Evolutionary conservation across 1,140 invertebrate species (phyloP).

Genomic region (Drosophila nebulosa): DNA sequence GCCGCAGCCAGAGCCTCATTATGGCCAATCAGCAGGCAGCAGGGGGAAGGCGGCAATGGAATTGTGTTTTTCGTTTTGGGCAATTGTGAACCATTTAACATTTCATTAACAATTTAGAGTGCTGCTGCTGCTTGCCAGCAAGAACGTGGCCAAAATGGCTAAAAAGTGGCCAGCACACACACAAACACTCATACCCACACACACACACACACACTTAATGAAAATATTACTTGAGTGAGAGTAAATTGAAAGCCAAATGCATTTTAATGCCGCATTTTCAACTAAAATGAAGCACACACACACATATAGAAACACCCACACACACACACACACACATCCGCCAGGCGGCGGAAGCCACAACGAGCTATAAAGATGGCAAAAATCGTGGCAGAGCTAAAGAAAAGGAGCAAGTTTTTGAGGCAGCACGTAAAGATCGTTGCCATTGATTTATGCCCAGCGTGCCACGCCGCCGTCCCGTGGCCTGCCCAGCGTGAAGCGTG

Average conservation of each 20-base stretch:
- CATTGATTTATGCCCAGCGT: slow-evolving; percentile 76
- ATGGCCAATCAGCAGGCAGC: slow-evolving; percentile 41
- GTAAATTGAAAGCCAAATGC: slow-evolving; percentile 77
- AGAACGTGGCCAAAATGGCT: slow-evolving; percentile 57
- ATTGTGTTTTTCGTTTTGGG: slow-evolving; percentile 35
- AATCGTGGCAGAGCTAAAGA: slow-evolving; percentile 39
- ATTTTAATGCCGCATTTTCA: slow-evolving; percentile 74
- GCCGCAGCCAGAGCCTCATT: slow-evolving; percentile 35
- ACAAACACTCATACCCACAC: slow-evolving; percentile 49
- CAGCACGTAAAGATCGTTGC: slow-evolving; percentile 75
- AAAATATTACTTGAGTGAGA: slow-evolving; percentile 62
- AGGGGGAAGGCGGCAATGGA: no score
- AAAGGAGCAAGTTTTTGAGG: slow-evolving; percentile 25
- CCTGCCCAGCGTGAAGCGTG: slow-evolving; percentile 61
- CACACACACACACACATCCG: slow-evolving; percentile 28
- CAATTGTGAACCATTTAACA: slow-evolving; percentile 51
- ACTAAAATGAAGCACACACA: slow-evolving; percentile 48
- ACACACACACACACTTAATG: slow-evolving; percentile 64
- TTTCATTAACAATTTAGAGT: slow-evolving; percentile 65
- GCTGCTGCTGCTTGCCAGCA: slow-evolving; percentile 5
- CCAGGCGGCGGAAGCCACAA: slow-evolving; percentile 60
- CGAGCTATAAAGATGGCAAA: slow-evolving; percentile 69
- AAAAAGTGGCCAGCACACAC: slow-evolving; percentile 6
- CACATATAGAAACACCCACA: slow-evolving; percentile 20
- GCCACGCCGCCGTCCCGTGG: slow-evolving; percentile 30